Conservation (phyloP, 2,113 vertebrate species). For the Acanthochromis polyacanthus region DNA sequence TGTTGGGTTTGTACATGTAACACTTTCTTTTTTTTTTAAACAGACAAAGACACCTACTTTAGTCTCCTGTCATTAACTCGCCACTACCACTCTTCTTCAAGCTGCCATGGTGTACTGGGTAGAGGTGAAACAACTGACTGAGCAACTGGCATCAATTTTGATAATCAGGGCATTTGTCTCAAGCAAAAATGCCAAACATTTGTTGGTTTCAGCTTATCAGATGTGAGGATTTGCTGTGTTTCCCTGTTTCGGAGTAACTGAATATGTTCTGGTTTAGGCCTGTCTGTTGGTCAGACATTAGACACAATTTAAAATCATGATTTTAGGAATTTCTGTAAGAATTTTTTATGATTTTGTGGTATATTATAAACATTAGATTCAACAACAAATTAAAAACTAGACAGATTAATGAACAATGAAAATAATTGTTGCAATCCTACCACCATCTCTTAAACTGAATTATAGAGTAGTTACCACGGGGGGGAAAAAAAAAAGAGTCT, state of each 20-base stretch:
- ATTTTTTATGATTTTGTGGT: not conserved
- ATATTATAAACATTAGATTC: too few relatives aligned
- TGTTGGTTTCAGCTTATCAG: not conserved
- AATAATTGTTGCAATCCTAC: too few relatives aligned
- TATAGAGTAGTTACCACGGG: too few relatives aligned
- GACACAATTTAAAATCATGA: not conserved
- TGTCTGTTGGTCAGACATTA: not conserved
- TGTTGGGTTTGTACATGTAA: not conserved
- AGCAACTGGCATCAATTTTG: not conserved
- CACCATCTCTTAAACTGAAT: not conserved
- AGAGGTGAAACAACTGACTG: not conserved
- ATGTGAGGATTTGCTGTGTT: not conserved
- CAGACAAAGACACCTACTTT: not conserved
- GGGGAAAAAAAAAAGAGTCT: too few relatives aligned
- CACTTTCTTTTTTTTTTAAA: not conserved
- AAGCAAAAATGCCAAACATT: not conserved
- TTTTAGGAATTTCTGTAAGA: not conserved
- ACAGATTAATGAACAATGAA: too few relatives aligned
- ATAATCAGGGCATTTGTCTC: not conserved
- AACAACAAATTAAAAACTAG: too few relatives aligned
- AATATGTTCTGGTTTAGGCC: not conserved
- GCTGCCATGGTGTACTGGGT: not conserved
- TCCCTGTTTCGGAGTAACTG: not conserved
- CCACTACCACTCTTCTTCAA: not conserved
- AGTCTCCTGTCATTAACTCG: conserved; percentile 6